Evolutionary conservation across 2,797 vertebrate genomes (phyloP).

Genomic region (Trematomus bernacchii): DNA sequence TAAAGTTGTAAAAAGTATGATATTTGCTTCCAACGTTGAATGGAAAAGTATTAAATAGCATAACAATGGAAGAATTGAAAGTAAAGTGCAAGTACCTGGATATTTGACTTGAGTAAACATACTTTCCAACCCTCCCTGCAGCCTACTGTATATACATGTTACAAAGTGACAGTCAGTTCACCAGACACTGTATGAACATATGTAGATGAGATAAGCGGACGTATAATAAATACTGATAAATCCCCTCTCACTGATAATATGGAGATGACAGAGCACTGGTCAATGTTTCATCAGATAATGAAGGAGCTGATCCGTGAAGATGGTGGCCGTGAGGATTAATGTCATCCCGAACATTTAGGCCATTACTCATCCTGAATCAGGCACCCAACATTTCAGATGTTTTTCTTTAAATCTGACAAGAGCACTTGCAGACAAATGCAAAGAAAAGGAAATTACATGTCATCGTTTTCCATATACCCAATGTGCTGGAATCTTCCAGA

Average conservation of each 20-base stretch:
- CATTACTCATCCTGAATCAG: slow-evolving; percentile 55
- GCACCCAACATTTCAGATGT: slow-evolving; percentile 27
- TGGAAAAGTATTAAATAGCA: no score
- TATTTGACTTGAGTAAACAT: no score
- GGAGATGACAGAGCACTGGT: slow-evolving; percentile 40
- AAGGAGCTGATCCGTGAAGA: slow-evolving; percentile 51
- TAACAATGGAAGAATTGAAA: no score
- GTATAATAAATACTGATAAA: slow-evolving; percentile 35
- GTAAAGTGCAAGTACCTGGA: no score
- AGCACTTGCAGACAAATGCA: slow-evolving; percentile 10
- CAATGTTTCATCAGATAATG: slow-evolving; percentile 55
- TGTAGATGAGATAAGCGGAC: slow-evolving; percentile 24
- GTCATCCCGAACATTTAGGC: slow-evolving; percentile 39
- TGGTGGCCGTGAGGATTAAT: slow-evolving; percentile 54
- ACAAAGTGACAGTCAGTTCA: slow-evolving; percentile 1
- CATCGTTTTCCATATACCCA: not conserved
- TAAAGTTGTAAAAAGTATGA: no score
- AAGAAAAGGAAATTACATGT: slow-evolving; percentile 6
- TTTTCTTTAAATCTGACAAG: slow-evolving; percentile 17
- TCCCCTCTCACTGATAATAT: slow-evolving; percentile 32
- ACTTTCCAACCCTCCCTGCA: no score
- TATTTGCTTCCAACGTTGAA: no score
- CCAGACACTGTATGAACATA: not conserved
- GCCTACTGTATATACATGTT: not conserved
- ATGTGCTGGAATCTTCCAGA: slow-evolving; percentile 15